Percentiles rank a stretch among this genome's conserved stretches.
Evolutionary conservation across 1,140 invertebrate genomes (phyloP).

Genomic region (Psix sp.): DNA sequence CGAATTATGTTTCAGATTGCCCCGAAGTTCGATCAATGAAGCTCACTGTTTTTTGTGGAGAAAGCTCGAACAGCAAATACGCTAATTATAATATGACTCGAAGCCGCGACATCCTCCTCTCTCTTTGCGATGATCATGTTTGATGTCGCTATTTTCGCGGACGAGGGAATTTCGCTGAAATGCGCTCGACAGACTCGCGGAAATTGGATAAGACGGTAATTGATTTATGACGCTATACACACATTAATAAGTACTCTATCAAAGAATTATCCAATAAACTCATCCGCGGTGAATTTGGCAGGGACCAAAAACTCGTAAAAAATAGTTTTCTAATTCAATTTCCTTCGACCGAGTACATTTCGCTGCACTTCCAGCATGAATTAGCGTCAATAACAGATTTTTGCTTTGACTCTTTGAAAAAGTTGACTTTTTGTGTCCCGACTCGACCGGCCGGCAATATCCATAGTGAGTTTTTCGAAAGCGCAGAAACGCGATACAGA

Average conservation of each 20-base stretch:
- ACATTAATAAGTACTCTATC: conserved; percentile 9
- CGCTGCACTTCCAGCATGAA: conserved; percentile 5
- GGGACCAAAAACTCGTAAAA: conserved; percentile 11
- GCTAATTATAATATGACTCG: conserved; percentile 27
- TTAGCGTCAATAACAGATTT: conserved; percentile 5
- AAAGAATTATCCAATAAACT: conserved; percentile 6
- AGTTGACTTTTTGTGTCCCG: too few species aligned
- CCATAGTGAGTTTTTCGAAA: too few species aligned
- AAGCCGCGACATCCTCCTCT: conserved; percentile 17
- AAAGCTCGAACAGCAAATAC: conserved; percentile 7
- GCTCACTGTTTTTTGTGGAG: conserved; percentile 4
- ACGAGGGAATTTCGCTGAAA: conserved; percentile 7
- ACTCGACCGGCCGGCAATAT: too few species aligned
- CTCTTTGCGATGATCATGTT: conserved; percentile 2
- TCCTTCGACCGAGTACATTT: conserved; percentile 1
- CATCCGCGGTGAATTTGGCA: conserved; percentile 1
- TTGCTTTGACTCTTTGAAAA: conserved; percentile 15
- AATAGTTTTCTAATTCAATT: conserved; percentile 23
- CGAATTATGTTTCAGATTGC: conserved; percentile 61
- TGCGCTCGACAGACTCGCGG: background rate
- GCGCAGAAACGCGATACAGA: conserved; percentile 3
- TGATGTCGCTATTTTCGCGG: conserved; percentile 13
- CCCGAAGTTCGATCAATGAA: conserved; percentile 30
- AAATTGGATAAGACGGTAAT: background rate
- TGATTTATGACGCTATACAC: conserved; percentile 7